These are phyloP conservation scores for Arvicanthis niloticus DNA, from an alignment of 2,113 vertebrate species.

Conservation along the genomic window DNA sequence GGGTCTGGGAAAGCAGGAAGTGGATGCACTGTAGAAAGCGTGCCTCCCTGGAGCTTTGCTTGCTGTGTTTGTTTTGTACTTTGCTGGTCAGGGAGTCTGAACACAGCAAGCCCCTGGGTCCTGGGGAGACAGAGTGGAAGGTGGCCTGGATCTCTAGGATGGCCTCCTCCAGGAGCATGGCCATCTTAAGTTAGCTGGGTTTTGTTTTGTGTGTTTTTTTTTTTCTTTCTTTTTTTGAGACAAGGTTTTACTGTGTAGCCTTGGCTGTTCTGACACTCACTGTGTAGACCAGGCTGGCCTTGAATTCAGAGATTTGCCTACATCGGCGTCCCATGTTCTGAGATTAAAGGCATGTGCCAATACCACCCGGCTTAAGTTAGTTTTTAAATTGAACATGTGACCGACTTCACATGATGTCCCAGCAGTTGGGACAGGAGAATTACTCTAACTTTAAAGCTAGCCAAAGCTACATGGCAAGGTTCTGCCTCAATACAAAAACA, in stretches of 20 bases:
- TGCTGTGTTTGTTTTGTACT: too few relatives aligned
- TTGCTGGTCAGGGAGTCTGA: not conserved
- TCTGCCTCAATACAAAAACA: not conserved
- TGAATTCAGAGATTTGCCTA: not conserved
- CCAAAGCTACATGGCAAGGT: not conserved
- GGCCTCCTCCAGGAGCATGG: not conserved
- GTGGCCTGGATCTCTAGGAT: not conserved
- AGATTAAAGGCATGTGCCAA: not conserved
- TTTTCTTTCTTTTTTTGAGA: not conserved
- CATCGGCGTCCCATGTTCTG: not conserved
- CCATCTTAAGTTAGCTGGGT: too few relatives aligned
- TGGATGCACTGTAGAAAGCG: not conserved
- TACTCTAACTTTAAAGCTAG: not conserved
- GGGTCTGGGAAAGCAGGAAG: not conserved
- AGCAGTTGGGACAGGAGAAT: not conserved
- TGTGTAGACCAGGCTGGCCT: not conserved
- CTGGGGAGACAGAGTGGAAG: not conserved
- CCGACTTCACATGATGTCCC: too few relatives aligned
- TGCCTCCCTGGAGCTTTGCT: not conserved
- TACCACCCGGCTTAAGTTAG: not conserved
- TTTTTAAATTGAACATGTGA: not conserved
- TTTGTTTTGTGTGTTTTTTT: not conserved
- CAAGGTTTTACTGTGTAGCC: not conserved
- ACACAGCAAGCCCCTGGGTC: too few relatives aligned
- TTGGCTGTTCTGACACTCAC: not conserved